These are phyloP conservation scores for Oryzias dopingdopingensis DNA, from an alignment of 2,797 vertebrate species.

Conservation along the genomic window DNA sequence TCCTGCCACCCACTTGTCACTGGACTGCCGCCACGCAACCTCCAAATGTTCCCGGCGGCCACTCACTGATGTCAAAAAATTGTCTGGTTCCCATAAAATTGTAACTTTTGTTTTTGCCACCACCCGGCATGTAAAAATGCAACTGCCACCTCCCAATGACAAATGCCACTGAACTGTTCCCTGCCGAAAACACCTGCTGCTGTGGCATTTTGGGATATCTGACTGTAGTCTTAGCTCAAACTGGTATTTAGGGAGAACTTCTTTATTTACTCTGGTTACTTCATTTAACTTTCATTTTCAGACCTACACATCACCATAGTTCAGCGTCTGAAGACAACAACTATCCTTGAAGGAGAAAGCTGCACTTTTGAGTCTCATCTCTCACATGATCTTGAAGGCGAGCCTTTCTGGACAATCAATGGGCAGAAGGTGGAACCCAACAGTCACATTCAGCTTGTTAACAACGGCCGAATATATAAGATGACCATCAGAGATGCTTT, in stretches of 20 bases:
- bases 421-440: conserved; percentile 76
- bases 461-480: conserved; percentile 77
- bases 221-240: neutral
- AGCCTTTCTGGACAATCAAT: conserved; percentile 82
- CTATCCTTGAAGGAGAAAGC: conserved; percentile 85
- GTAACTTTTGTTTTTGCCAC: no score
- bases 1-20: no score
- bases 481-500: conserved; percentile 76
- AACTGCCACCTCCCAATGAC: no score
- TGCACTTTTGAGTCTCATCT: conserved; percentile 90
- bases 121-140: no score
- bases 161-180: no score
- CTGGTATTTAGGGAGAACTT: neutral
- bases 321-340: conserved; percentile 84
- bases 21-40: no score
- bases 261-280: neutral
- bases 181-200: no score
- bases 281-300: conserved; percentile 42
- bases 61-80: no score
- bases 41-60: no score
- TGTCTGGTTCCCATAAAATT: no score
- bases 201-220: neutral
- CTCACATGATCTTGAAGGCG: conserved; percentile 82
- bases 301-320: conserved; percentile 88
- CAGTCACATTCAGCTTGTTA: conserved; percentile 72